Evolutionary conservation across 2,797 vertebrate genomes (phyloP), one percentile per base, ranked within the genome.

Genomic region (Heteromormyrus szaboi): DNA sequence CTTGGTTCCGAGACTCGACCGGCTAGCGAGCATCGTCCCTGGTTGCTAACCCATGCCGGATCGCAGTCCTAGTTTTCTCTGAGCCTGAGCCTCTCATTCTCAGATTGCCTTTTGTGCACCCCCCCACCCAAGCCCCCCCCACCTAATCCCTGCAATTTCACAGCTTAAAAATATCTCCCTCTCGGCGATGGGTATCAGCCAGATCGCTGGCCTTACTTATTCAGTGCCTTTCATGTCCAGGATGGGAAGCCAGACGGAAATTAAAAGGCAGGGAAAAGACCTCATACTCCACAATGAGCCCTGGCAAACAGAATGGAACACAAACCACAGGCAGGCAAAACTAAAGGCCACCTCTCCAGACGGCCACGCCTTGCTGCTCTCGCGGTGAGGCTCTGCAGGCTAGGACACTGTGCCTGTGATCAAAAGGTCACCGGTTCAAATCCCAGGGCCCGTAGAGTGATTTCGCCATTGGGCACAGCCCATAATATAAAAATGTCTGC

Each of bases 151-250:
- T 33, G 87, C 87, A 88, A 88, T 72, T 88, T 88, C 62, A 88
- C 87, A 88, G 87, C 59, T 88, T 76, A 72, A 88, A 76, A 72
- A 88, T 51, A 88, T 65, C 33, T 65, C 59, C n/a, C 87, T 76
- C 59, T 76, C 59, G 37, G 59, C 62, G 2, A 44, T 17, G 59
- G 59, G 59, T 72, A 76, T 88, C 59, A 50, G 44, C 48, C 62
- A 50, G 14, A 76, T 88, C 62, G 9, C 51, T 33, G 8, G 54
- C 46, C 48, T 37, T 48, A 29, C 19, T 88, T 88, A 88, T 72
- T 88, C 87, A 68, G 44, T 44, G 37, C 87, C 68, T 87, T 87
- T 87, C 86, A 76, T 51, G 87, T 88, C 59, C 62, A 88, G 87
- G 3, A 76, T 59, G 9, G 59, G 86, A 87, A 65, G 56, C 59